These are phyloP conservation scores for Pseudomyrmex gracilis DNA, from an alignment of 1,140 invertebrate species.

Conservation along the genomic window DNA sequence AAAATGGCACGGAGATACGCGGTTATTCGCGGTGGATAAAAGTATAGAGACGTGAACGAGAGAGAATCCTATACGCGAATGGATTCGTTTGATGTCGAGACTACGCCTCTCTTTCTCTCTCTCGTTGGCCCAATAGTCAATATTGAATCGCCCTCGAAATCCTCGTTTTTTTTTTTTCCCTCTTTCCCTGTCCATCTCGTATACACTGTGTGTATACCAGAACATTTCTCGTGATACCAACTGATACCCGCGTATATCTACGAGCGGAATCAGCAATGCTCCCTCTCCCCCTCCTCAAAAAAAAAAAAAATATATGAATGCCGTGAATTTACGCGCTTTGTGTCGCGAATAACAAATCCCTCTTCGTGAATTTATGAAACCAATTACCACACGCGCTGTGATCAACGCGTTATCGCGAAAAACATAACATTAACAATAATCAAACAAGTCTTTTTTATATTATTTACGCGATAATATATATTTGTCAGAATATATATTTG, in stretches of 20 bases:
- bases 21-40: conserved; percentile 34
- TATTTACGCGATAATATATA: too few relatives aligned
- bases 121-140: conserved; percentile 54
- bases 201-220: not conserved
- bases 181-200: conserved; percentile 25
- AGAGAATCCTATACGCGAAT: conserved; percentile 52
- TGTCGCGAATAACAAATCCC: not conserved
- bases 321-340: not conserved
- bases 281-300: too few relatives aligned
- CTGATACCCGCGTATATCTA: conserved; percentile 19
- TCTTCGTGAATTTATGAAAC: not conserved
- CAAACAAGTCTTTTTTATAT: too few relatives aligned
- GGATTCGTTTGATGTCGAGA: conserved; percentile 57
- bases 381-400: not conserved
- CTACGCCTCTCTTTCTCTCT: conserved; percentile 25
- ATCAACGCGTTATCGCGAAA: not conserved
- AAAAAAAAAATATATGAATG: conserved; percentile 1
- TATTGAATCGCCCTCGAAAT: conserved; percentile 58
- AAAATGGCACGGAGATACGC: not conserved
- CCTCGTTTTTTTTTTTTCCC: conserved; percentile 13
- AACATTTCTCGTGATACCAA: conserved; percentile 20
- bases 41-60: conserved; percentile 49
- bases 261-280: conserved; percentile 2
- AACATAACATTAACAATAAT: too few relatives aligned
- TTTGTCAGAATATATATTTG: too few relatives aligned